Conservation (phyloP, 2,888 invertebrate species). For the Drosophila stalkeri region DNA sequence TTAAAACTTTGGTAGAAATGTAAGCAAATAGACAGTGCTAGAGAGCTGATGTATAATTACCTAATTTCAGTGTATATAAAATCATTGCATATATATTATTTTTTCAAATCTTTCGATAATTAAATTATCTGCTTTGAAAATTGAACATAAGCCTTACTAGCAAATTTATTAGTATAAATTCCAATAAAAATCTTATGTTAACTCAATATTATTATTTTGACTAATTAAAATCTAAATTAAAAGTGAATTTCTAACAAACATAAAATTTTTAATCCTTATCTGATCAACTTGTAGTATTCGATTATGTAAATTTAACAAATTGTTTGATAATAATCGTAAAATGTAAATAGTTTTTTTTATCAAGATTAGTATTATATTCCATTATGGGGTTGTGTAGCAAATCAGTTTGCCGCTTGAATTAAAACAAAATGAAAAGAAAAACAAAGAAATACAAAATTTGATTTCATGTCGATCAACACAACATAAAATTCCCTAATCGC, state of each 20-base stretch:
- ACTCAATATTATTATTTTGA: background rate
- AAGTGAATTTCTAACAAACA: background rate
- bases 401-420: background rate
- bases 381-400: conserved; percentile 2
- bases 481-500: conserved; percentile 22
- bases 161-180: too few relatives aligned
- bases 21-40: too few relatives aligned
- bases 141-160: too few relatives aligned
- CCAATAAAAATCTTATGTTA: too few relatives aligned
- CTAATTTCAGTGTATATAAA: too few relatives aligned
- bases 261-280: background rate
- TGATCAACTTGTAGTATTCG: background rate
- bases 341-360: conserved; percentile 25
- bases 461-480: conserved; percentile 1
- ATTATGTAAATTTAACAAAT: conserved; percentile 24
- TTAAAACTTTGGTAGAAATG: too few relatives aligned
- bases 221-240: background rate
- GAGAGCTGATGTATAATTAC: too few relatives aligned
- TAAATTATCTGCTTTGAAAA: too few relatives aligned
- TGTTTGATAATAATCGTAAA: conserved; percentile 21
- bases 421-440: background rate
- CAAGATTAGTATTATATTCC: conserved; percentile 36
- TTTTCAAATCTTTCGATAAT: too few relatives aligned
- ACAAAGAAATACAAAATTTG: background rate
- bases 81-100: too few relatives aligned